Conservation (phyloP, 2,888 invertebrate genomes). For the Macaria liturata region DNA sequence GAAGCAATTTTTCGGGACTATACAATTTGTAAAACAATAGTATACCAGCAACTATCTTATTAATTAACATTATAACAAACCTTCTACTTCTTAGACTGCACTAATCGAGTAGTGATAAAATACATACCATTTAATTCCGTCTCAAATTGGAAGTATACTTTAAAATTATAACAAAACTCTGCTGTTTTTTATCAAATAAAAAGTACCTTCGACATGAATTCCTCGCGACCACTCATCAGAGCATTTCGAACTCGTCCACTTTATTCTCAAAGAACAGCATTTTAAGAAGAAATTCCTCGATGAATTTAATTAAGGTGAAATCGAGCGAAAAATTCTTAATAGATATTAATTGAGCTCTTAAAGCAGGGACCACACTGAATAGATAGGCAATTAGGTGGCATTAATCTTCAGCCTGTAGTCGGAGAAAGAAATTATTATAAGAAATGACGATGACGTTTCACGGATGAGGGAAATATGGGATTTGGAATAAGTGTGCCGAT, state of each 20-base stretch:
- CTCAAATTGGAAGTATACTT: too few relatives aligned
- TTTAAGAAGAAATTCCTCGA: conserved; percentile 32
- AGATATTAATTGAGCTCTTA: conserved; percentile 59
- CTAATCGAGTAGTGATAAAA: too few relatives aligned
- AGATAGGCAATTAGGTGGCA: conserved; percentile 70
- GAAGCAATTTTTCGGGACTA: too few relatives aligned
- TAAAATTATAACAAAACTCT: too few relatives aligned
- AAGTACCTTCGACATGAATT: neutral
- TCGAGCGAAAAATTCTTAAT: conserved; percentile 50
- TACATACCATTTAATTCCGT: too few relatives aligned
- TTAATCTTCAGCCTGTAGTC: conserved; percentile 60
- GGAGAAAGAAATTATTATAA: conserved; percentile 72
- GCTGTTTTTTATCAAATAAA: neutral
- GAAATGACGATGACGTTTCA: conserved; percentile 67
- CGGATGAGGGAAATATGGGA: conserved; percentile 52
- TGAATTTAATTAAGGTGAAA: conserved; percentile 48
- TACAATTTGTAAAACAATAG: too few relatives aligned
- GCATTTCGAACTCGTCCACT: conserved; percentile 18
- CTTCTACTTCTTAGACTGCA: too few relatives aligned
- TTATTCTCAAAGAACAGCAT: conserved; percentile 25
- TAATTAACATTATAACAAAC: too few relatives aligned
- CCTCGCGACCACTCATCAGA: conserved; percentile 5
- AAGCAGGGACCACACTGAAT: conserved; percentile 59
- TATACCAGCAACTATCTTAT: too few relatives aligned
- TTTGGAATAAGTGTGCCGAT: conserved; percentile 42